Conservation (phyloP, 2,888 invertebrate species). For the Macrophya annulata region DNA sequence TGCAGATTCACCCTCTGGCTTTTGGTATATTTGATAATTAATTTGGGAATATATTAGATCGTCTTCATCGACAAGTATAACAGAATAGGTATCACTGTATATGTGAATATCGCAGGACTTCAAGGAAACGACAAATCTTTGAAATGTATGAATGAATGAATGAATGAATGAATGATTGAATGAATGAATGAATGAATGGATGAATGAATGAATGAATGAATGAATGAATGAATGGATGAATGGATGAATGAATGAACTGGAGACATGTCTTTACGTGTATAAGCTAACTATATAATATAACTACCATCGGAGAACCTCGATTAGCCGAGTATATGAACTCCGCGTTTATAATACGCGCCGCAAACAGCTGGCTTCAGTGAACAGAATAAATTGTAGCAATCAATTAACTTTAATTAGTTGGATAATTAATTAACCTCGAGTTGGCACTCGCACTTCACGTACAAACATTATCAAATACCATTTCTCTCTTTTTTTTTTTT, state of each 20-base stretch:
- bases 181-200: constrained; percentile 8
- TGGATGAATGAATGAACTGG: constrained; percentile 1
- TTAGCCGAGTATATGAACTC: constrained; percentile 3
- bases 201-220: not conserved
- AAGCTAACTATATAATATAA: not conserved
- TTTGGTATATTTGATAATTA: not conserved
- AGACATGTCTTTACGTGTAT: not conserved
- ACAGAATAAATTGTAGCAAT: constrained; percentile 49
- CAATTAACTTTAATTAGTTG: constrained; percentile 53
- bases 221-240: not conserved
- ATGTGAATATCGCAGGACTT: not conserved
- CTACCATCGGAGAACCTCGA: constrained; percentile 35
- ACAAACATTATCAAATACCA: not conserved
- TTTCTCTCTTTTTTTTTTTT: not conserved
- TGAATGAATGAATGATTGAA: not conserved
- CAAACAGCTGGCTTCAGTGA: constrained; percentile 43
- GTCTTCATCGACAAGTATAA: not conserved
- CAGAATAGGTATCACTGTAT: no score
- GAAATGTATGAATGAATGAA: not conserved
- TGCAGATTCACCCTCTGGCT: constrained; percentile 43
- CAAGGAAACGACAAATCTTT: not conserved
- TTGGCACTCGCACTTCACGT: constrained; percentile 32
- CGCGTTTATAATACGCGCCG: constrained; percentile 30
- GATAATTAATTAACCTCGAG: constrained; percentile 46
- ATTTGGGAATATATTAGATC: not conserved